phyloP scores from a whole-genome alignment of 35 echinoderm and acorn worm species.

The Lytechinus pictus region DNA sequence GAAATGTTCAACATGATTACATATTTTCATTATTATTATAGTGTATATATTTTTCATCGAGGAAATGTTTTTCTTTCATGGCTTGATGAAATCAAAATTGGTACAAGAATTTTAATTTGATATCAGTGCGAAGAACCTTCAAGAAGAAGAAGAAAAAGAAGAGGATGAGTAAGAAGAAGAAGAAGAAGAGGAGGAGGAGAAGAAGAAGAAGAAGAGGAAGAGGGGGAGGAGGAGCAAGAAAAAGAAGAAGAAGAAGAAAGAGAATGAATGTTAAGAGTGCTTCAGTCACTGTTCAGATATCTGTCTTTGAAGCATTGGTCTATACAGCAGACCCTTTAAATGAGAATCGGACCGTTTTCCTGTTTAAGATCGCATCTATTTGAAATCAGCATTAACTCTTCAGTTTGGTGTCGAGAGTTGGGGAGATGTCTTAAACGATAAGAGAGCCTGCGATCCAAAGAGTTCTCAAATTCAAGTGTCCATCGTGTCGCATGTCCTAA shows the following conservation, averaged over 20 bases:
- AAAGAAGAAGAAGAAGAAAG: not conserved
- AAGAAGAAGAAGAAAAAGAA: too few relatives aligned
- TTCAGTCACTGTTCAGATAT: not conserved
- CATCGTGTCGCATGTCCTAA: not conserved
- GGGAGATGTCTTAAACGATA: constrained; percentile 1
- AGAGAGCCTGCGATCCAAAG: not conserved
- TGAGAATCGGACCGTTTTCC: not conserved
- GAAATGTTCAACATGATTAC: too few relatives aligned
- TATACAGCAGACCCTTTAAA: not conserved
- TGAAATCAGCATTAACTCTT: not conserved
- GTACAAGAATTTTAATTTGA: too few relatives aligned
- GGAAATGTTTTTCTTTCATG: too few relatives aligned
- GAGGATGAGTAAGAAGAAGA: too few relatives aligned
- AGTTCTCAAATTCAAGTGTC: constrained; percentile 18
- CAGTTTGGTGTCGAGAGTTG: not conserved
- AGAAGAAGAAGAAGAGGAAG: too few relatives aligned
- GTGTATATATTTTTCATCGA: too few relatives aligned
- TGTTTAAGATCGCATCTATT: not conserved
- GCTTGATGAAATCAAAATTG: too few relatives aligned
- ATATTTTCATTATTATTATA: too few relatives aligned
- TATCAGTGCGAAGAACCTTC: too few relatives aligned
- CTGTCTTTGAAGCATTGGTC: not conserved
- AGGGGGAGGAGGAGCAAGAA: too few relatives aligned
- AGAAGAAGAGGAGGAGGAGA: too few relatives aligned
- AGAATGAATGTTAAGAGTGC: not conserved